Evolutionary conservation across 2,888 invertebrate species (phyloP).

Genomic region (Antheraea assamensis): DNA sequence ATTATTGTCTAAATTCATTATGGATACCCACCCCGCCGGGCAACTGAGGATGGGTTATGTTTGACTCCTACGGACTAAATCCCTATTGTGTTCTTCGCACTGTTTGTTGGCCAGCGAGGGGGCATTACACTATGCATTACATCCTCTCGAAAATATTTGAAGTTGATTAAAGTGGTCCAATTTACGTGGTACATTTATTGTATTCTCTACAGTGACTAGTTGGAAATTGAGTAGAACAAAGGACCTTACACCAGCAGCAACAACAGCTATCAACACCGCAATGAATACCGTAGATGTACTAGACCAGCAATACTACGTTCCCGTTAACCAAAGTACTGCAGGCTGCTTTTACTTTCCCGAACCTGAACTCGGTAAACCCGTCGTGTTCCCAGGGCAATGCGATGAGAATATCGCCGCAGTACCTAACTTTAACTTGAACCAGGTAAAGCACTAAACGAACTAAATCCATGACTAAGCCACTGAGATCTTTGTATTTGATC

Average conservation of each 20-base stretch:
- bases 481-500: background rate
- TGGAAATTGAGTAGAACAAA: constrained; percentile 68
- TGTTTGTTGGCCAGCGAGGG: no score
- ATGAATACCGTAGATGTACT: constrained; percentile 46
- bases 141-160: no score
- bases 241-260: constrained; percentile 37
- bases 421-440: constrained; percentile 41
- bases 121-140: no score
- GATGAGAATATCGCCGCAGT: constrained; percentile 46
- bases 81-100: no score
- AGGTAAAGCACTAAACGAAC: constrained; percentile 34
- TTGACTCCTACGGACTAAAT: no score
- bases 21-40: no score
- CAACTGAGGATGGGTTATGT: no score
- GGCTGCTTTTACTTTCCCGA: constrained; percentile 68
- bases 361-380: constrained; percentile 46
- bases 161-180: background rate
- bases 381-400: constrained; percentile 56
- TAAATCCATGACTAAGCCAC: background rate
- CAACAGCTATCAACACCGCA: constrained; percentile 40
- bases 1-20: no score
- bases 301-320: constrained; percentile 46
- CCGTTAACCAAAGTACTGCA: constrained; percentile 45
- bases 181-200: background rate
- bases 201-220: constrained; percentile 46